These are phyloP conservation scores for Rhea americana DNA, from an alignment of 2,113 vertebrate species.

Conservation along the genomic window DNA sequence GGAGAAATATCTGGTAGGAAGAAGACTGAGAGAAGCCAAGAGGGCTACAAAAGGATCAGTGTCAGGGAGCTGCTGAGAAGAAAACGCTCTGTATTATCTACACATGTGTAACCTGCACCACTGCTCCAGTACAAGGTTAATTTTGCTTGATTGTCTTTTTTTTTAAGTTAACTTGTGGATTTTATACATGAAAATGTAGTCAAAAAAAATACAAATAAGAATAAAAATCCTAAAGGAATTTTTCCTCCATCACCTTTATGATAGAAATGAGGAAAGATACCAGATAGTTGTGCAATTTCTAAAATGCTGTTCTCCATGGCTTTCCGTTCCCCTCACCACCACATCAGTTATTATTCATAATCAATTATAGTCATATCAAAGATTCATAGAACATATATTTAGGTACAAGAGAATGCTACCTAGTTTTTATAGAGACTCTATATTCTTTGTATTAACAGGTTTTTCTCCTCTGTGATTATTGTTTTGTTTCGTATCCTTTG, in stretches of 20 bases:
- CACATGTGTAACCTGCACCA: background rate
- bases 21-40: background rate
- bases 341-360: background rate
- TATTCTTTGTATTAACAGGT: background rate
- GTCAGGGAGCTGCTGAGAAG: background rate
- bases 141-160: background rate
- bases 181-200: background rate
- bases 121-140: accelerated
- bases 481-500: background rate
- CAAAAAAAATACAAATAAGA: background rate
- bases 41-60: background rate
- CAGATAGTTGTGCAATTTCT: background rate
- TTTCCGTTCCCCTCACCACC: background rate
- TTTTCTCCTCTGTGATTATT: background rate
- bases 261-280: background rate
- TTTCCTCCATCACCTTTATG: background rate
- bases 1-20: background rate
- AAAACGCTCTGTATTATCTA: background rate
- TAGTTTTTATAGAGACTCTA: background rate
- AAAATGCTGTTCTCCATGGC: background rate
- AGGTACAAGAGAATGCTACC: background rate
- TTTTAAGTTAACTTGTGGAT: background rate
- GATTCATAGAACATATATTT: background rate
- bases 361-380: background rate
- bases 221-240: background rate